These are phyloP conservation scores for Galerucella pusilla DNA, from an alignment of 2,888 invertebrate genomes.

Conservation along the genomic window DNA sequence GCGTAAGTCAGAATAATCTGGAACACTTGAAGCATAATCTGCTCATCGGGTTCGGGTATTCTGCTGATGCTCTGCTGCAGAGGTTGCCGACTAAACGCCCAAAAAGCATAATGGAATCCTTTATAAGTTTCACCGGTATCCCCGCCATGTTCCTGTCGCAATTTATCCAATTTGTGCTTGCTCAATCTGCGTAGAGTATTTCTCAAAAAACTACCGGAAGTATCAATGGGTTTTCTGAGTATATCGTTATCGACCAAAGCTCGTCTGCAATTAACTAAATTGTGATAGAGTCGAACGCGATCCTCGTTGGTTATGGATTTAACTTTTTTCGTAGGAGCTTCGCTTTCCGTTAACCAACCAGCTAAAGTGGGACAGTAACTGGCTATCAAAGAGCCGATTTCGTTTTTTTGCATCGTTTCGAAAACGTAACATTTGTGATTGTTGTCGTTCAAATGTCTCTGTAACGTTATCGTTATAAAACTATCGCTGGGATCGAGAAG, in stretches of 20 bases:
- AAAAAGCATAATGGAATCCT: slow-evolving; percentile 86
- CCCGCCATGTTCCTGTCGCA: slow-evolving; percentile 74
- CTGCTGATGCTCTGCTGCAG: slow-evolving; percentile 86
- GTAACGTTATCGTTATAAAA: slow-evolving; percentile 89
- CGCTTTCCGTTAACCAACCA: slow-evolving; percentile 82
- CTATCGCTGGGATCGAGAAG: slow-evolving; percentile 92
- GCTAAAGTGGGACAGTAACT: slow-evolving; percentile 90
- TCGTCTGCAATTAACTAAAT: slow-evolving; percentile 84
- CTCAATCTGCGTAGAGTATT: slow-evolving; percentile 89
- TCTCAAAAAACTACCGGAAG: slow-evolving; percentile 85
- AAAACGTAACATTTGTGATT: slow-evolving; percentile 91
- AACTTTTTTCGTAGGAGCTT: slow-evolving; percentile 71
- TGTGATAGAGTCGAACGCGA: slow-evolving; percentile 86
- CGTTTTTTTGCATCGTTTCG: slow-evolving; percentile 89
- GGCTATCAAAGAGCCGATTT: slow-evolving; percentile 92
- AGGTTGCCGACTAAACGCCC: slow-evolving; percentile 88
- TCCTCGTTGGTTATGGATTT: slow-evolving; percentile 88
- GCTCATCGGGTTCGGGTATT: slow-evolving; percentile 87
- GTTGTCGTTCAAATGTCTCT: slow-evolving; percentile 75
- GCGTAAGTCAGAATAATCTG: slow-evolving; percentile 90
- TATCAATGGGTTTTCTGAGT: slow-evolving; percentile 84
- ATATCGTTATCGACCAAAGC: slow-evolving; percentile 86
- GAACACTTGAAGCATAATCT: slow-evolving; percentile 88
- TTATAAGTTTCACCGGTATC: slow-evolving; percentile 87
- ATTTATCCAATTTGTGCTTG: slow-evolving; percentile 84